A percentile compares a stretch with the other conserved stretches of the same genome.
Conservation (phyloP, 2,113 vertebrate species). For the Ramphastos sulfuratus region DNA sequence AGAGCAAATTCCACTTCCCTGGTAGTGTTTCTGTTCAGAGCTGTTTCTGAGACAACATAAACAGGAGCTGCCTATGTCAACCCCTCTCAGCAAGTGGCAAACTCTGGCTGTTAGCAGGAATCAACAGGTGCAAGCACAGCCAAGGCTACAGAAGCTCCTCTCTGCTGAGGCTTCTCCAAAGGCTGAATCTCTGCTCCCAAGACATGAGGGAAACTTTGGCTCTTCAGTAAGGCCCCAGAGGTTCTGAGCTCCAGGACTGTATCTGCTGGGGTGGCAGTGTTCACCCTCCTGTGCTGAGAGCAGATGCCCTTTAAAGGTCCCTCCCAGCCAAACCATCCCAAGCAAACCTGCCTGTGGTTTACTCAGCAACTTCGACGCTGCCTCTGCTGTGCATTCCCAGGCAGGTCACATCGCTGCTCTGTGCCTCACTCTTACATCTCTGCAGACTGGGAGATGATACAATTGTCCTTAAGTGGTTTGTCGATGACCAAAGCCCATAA, state of each 20-base stretch:
- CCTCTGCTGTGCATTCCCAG: not conserved
- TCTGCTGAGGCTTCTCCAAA: not conserved
- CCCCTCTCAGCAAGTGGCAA: not conserved
- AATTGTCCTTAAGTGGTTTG: not conserved
- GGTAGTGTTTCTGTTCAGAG: not conserved
- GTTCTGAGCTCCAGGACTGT: not conserved
- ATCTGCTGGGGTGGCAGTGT: not conserved
- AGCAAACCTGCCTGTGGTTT: not conserved
- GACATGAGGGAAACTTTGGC: not conserved
- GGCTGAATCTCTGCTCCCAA: not conserved
- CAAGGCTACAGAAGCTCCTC: not conserved
- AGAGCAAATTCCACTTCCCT: slow-evolving; percentile 49
- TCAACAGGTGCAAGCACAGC: not conserved
- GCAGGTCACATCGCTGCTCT: not conserved
- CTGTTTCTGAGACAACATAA: not conserved
- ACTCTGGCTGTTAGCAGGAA: not conserved
- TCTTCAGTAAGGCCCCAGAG: not conserved
- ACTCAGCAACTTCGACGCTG: accelerated
- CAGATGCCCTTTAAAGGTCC: too few species aligned
- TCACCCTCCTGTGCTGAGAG: too few species aligned
- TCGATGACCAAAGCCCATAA: not conserved
- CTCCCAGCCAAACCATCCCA: too few species aligned
- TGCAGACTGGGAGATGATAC: not conserved
- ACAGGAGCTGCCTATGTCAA: not conserved
- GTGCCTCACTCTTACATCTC: not conserved